Base-by-base conservation (phyloP, 2,797 vertebrate genomes). In the Eremophila alpestris region DNA sequence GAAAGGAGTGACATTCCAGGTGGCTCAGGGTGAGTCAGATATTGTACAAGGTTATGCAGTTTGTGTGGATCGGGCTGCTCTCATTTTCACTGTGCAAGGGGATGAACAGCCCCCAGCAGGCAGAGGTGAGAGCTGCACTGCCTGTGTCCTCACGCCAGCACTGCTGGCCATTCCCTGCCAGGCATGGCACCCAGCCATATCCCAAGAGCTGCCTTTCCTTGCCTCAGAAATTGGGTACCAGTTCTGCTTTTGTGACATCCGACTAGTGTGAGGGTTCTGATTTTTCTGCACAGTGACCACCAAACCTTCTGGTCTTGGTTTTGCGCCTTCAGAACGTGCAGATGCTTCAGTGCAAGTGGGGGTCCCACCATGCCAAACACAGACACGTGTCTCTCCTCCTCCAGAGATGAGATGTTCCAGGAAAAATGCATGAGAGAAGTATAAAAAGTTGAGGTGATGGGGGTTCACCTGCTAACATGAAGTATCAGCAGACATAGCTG, bases 331-430 rank as follows among this genome's bases (percentile, higher is more conserved):
- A 6, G 54, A 38, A 21, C 0, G 0, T 13, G 18, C 45, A 74
- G 30, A 3, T 13, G 38, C 34, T 52, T 56, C 0, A 0, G 11
- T n/a, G 46, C 46, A 32, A 30, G 24, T 38, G 58, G 32, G 46
- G 26, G 15, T 23, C 34, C 18, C 13, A 7, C n/a, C 20, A 5
- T 1, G 2, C 9, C 58, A 52, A 45, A 40, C 16, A 45, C 0
- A 1, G 41, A 11, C 1, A 7, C 23, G 11, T 34, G 19, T 46
- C 36, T 40, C 17, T 56, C 38, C 40, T 65, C 18, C 41, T 78
- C 38, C 26, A 23, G 52, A 52, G 29, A 5, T 7, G 8, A 13
- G 16, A 38, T 75, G 18, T 24, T 86, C 32, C 67, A 52, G n/a
- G 34, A 40, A 81, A 81, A 69, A 36, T 0, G 1, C 1, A 0